These are phyloP conservation scores for Neotoxoptera formosana DNA, from an alignment of 1,140 invertebrate species.

Conservation along the genomic window DNA sequence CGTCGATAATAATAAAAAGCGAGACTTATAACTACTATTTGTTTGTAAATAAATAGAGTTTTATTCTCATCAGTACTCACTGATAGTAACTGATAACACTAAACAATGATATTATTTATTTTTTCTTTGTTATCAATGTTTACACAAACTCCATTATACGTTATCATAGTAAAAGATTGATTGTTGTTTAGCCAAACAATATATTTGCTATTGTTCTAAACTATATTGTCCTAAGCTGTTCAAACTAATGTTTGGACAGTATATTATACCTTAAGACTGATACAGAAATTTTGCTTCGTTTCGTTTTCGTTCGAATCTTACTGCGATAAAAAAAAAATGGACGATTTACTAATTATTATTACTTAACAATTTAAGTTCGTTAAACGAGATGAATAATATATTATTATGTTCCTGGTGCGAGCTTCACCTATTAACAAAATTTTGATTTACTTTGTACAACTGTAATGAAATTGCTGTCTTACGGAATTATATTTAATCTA, in stretches of 20 bases:
- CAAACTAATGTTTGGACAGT: neutral
- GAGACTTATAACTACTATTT: neutral
- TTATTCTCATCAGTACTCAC: neutral
- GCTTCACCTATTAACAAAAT: neutral
- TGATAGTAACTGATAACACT: neutral
- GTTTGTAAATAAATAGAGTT: neutral
- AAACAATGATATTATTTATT: neutral
- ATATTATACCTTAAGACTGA: neutral
- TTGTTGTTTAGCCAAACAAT: neutral
- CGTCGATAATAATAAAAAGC: neutral
- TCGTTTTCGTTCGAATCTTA: neutral
- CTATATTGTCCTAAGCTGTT: neutral
- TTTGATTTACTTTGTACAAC: neutral
- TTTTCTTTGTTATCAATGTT: neutral
- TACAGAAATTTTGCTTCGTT: neutral
- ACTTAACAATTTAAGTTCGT: neutral
- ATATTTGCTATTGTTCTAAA: neutral
- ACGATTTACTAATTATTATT: neutral
- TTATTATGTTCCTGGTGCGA: neutral
- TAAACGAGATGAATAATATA: neutral
- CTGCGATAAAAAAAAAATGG: neutral
- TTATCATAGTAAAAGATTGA: neutral
- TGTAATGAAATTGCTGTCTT: neutral
- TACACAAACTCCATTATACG: neutral
- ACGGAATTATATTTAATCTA: neutral